Evolutionary conservation across 2,888 invertebrate genomes (phyloP), one percentile per base, ranked within the genome.

Genomic region (Erebia ligea): DNA sequence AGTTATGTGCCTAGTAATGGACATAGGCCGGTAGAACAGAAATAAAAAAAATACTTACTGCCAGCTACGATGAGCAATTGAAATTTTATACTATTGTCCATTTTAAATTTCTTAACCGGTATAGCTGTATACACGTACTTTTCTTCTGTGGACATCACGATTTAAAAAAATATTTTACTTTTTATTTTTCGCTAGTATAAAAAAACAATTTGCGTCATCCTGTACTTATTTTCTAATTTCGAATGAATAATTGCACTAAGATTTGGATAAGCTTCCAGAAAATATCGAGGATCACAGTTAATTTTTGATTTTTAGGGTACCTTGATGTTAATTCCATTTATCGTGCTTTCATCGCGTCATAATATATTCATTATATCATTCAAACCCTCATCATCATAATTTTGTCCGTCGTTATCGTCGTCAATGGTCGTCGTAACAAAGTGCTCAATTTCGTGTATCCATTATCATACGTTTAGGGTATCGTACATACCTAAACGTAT

Each of bases 31-130:
- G 11, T 45, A 2, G 45, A 45, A 45, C 13, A 45, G 45, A 45
- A 45, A 45, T 13, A 45, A 50, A 45, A 45, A 45, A 45, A 45
- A 50, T 50, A 82, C 83, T 84, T 76, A 84, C 84, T 77, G 68
- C 84, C 83, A 11, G 76, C 79, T 13, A 83, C 78, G 45, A 84
- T 81, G 1, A 81, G 42, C n/a, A 83, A 56, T 63, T 84, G 84
- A 63, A 75, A 79, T 34, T 72, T 77, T 15, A 82, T 78, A 6
- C 78, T 78, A 0, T 67, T 72, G 42, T 78, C 78, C 82, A 81
- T 82, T 70, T 73, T 79, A 15, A 21, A 50, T 67, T 69, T 72
- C 40, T 50, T 56, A 21, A 62, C 63, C n/a, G 67, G 71, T 25
- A 76, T 61, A 42, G 58, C 70, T 48, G 69, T 74, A 70, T 82